Evolutionary conservation across 2,888 invertebrate species (phyloP).

Genomic region (Ormyrus rosae): DNA sequence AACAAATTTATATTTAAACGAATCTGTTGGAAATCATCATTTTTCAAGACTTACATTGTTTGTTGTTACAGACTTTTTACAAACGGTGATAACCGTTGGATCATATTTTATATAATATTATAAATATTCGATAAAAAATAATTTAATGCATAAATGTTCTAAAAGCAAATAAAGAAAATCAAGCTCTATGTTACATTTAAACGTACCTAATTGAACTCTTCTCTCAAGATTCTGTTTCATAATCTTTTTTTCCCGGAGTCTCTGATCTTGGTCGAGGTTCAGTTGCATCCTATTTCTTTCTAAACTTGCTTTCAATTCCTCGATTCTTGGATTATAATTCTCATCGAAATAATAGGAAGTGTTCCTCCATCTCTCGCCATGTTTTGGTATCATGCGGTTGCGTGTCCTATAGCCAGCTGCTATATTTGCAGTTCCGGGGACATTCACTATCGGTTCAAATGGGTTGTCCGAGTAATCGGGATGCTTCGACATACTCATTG

Average conservation of each 20-base stretch:
- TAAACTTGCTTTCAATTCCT: constrained; percentile 34
- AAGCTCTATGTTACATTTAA: neutral
- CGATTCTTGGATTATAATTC: neutral
- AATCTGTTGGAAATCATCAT: too few species aligned
- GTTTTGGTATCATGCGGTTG: constrained; percentile 39
- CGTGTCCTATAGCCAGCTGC: constrained; percentile 63
- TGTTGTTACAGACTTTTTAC: too few species aligned
- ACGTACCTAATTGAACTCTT: constrained; percentile 64
- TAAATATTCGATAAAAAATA: too few species aligned
- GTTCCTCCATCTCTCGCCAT: neutral
- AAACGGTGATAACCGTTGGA: too few species aligned
- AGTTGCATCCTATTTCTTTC: neutral
- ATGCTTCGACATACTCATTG: too few species aligned
- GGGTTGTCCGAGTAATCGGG: too few species aligned
- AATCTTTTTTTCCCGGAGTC: constrained; percentile 60
- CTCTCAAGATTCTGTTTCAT: constrained; percentile 58
- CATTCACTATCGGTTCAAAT: constrained; percentile 55
- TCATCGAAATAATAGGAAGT: neutral
- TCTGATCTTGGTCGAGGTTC: constrained; percentile 59
- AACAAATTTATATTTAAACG: too few species aligned
- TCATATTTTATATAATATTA: too few species aligned
- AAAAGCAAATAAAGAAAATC: too few species aligned
- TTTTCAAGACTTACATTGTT: too few species aligned
- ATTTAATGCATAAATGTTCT: too few species aligned
- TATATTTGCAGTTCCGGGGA: constrained; percentile 63